Evolutionary conservation across 2,797 vertebrate species (phyloP).

Genomic region (Lepilemur ruficaudatus): DNA sequence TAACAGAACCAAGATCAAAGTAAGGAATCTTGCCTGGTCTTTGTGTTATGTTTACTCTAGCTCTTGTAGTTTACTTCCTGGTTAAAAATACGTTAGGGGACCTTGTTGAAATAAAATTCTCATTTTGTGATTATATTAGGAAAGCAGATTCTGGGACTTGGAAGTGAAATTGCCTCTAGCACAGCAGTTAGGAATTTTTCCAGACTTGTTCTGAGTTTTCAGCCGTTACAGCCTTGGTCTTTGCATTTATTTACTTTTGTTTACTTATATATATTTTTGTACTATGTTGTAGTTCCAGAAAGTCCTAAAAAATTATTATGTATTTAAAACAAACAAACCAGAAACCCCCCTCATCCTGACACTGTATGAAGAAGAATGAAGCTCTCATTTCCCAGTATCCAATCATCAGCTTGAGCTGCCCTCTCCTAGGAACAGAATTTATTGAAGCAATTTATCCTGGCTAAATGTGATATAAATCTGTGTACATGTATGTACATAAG

Average conservation of each 20-base stretch:
- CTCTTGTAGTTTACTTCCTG: constrained; percentile 39
- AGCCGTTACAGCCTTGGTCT: constrained; percentile 7
- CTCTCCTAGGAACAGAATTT: constrained; percentile 80
- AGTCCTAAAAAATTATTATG: constrained; percentile 60
- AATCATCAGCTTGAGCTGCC: constrained; percentile 76
- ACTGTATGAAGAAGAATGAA: constrained; percentile 74
- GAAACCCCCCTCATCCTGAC: constrained; percentile 60
- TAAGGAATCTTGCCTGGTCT: constrained; percentile 11
- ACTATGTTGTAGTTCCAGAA: constrained; percentile 59
- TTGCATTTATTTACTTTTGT: constrained; percentile 61
- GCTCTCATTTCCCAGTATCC: constrained; percentile 70
- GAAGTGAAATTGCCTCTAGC: background rate
- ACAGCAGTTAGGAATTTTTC: constrained; percentile 22
- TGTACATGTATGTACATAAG: constrained; percentile 69
- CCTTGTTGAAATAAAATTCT: constrained; percentile 52
- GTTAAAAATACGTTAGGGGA: constrained; percentile 39
- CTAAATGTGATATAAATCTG: constrained; percentile 83
- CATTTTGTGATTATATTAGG: constrained; percentile 42
- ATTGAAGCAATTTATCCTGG: constrained; percentile 84
- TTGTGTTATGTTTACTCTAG: background rate
- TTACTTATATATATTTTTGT: constrained; percentile 54
- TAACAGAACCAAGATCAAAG: constrained; percentile 48
- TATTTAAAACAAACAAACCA: constrained; percentile 71
- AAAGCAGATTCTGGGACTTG: background rate
- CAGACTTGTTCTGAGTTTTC: constrained; percentile 49